A percentile compares a stretch with the other conserved stretches of the same genome.
phyloP scores from a whole-genome alignment of 2,113 vertebrate genomes.

The Macroglossus sobrinus region DNA sequence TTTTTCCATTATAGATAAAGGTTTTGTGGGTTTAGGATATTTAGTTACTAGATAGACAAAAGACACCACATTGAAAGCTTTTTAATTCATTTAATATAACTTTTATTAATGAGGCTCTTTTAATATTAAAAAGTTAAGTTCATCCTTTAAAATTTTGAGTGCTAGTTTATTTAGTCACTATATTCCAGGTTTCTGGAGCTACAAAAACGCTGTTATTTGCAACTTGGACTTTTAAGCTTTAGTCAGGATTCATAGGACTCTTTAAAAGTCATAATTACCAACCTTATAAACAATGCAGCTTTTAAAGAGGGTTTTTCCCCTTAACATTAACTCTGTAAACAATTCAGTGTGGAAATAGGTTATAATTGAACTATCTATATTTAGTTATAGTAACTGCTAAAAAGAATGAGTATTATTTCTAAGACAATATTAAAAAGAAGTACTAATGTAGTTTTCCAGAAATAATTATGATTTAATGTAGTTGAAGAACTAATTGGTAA shows the following conservation, averaged over 20 bases:
- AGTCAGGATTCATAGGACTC: neutral
- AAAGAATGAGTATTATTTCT: constrained; percentile 5
- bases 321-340: neutral
- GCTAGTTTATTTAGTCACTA: neutral
- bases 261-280: neutral
- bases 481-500: constrained; percentile 54
- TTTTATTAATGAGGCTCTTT: constrained; percentile 10
- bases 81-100: constrained; percentile 30
- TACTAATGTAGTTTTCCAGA: constrained; percentile 17
- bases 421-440: neutral
- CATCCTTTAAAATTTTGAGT: constrained; percentile 20
- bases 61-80: neutral
- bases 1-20: constrained; percentile 37
- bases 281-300: neutral
- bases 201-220: neutral
- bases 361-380: neutral
- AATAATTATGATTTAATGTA: constrained; percentile 39
- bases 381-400: constrained; percentile 23
- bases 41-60: neutral
- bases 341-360: constrained; percentile 40
- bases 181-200: neutral
- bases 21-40: constrained; percentile 9
- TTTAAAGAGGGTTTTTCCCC: neutral
- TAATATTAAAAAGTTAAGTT: constrained; percentile 22
- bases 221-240: neutral